A percentile compares a stretch with the other conserved stretches of the same genome.
These are phyloP conservation scores for Drosophila kepulauana DNA, from an alignment of 1,140 invertebrate genomes.

Conservation along the genomic window DNA sequence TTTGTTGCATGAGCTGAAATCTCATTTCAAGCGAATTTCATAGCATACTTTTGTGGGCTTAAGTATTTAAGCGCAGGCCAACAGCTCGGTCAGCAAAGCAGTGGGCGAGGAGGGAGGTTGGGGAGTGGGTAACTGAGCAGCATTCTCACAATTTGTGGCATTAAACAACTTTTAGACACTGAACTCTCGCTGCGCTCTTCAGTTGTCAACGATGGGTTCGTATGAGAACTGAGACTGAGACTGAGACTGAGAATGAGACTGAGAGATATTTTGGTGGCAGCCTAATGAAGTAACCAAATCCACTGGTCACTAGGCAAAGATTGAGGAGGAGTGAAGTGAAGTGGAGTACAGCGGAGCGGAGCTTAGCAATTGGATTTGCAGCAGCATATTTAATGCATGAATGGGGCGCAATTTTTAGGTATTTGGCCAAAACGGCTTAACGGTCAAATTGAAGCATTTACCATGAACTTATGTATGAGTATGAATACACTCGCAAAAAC, in stretches of 20 bases:
- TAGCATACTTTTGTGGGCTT: conserved; percentile 78
- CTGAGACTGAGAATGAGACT: no score
- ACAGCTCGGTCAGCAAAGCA: conserved; percentile 4
- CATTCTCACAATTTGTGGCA: conserved; percentile 44
- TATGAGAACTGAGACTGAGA: not conserved
- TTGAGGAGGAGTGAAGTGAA: not conserved
- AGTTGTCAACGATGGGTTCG: conserved; percentile 37
- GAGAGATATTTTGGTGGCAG: not conserved
- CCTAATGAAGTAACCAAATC: conserved; percentile 79
- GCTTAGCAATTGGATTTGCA: conserved; percentile 80
- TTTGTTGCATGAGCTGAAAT: conserved; percentile 64
- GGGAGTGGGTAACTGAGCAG: conserved; percentile 13
- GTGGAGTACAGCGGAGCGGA: conserved; percentile 13
- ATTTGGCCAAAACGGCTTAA: conserved; percentile 70
- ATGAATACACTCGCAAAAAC: not conserved
- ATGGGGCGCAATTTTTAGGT: conserved; percentile 71
- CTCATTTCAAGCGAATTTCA: conserved; percentile 76
- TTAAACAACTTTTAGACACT: conserved; percentile 41
- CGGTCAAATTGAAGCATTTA: conserved; percentile 71
- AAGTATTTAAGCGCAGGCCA: conserved; percentile 68
- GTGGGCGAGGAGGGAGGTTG: not conserved
- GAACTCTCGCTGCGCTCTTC: conserved; percentile 23
- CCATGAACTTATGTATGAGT: conserved; percentile 36
- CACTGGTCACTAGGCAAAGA: conserved; percentile 52
- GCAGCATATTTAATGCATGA: conserved; percentile 81